Base-by-base conservation (phyloP, 2,888 invertebrate species). In the Aphodius granarius region DNA sequence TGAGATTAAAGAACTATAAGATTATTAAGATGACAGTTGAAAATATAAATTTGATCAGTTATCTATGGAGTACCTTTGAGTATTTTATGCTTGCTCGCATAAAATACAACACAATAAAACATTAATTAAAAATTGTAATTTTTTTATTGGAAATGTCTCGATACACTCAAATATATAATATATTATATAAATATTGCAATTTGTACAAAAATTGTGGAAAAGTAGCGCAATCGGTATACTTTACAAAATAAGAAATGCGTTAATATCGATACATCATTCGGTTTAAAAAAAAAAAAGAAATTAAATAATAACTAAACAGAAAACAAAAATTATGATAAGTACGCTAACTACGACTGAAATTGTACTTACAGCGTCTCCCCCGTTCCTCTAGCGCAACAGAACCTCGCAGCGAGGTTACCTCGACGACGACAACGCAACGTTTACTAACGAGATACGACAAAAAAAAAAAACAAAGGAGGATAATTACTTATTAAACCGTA, bases 181-280 rank as follows among this genome's bases (percentile, higher is more conserved):
- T 65, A 16, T 16, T 65, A 68, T 68, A 68, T 68, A 68, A 68
- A 68, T 22, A 68, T 20, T 68, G 68, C 20, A 68, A 68, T 68
- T 68, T 68, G 68, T 68, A 68, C 68, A 68, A 68, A 68, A 68
- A 68, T 68, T 20, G 68, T 68, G 68, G 43, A 43, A 43, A 43
- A 43, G 43, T 43, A 43, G 2, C 43, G 43, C 43, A 43, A 43
- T 43, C 43, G 43, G 43, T 43, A 43, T 43, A 43, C 43, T 43
- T 43, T 43, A 43, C 43, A 43, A 43, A 43, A 43, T 43, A 43
- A 43, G 43, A 43, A 43, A 43, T 43, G 43, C 43, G 43, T 9
- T 43, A 43, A 43, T 43, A 43, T 43, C 43, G 43, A 43, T 43
- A 43, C 43, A 43, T 43, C 43, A 3, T 43, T 43, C 13, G 43